phyloP scores from a whole-genome alignment of 2,113 vertebrate species.

The Mohoua ochrocephala region DNA sequence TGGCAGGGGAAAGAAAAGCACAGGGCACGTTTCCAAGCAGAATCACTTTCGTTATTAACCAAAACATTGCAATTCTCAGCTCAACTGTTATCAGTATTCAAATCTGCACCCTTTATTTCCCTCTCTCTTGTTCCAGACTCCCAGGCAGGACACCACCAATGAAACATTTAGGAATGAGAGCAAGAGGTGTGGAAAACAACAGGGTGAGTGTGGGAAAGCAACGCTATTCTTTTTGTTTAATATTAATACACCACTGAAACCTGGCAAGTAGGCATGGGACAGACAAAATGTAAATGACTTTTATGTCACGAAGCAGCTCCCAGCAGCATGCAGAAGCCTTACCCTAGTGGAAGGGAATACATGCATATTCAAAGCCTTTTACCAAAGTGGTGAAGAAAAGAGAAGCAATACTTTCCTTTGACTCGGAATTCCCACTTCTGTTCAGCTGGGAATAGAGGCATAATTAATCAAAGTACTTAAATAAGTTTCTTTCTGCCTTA shows the following conservation, averaged over 20 bases:
- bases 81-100: neutral
- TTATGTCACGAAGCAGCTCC: neutral
- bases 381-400: neutral
- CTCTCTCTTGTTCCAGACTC: neutral
- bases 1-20: neutral
- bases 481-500: slow-evolving; percentile 23
- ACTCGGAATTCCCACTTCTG: slow-evolving; percentile 17
- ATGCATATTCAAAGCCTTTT: neutral
- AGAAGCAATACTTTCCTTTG: neutral
- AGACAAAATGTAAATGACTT: neutral
- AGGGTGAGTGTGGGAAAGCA: neutral
- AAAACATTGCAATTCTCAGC: neutral
- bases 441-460: neutral
- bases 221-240: neutral
- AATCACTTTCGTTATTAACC: neutral
- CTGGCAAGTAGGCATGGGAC: neutral
- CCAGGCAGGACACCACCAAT: neutral
- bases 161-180: neutral
- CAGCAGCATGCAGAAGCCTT: neutral
- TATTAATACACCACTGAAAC: neutral
- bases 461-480: slow-evolving; percentile 28
- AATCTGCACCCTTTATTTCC: neutral
- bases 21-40: neutral
- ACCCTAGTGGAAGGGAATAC: neutral
- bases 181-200: neutral